phyloP scores from a whole-genome alignment of 2,113 vertebrate species.

The Stegastes partitus region DNA sequence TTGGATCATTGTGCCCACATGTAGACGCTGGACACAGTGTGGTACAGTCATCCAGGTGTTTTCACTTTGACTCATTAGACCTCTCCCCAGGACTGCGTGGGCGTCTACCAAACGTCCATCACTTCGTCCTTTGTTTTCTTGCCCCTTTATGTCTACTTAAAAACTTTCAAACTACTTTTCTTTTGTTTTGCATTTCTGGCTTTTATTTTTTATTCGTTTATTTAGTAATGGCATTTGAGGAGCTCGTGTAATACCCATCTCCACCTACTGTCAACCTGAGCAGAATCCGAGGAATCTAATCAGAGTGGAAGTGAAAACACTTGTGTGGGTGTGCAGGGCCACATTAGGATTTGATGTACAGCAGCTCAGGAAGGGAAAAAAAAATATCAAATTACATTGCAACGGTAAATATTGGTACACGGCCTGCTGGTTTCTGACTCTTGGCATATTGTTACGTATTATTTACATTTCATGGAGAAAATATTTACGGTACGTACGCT shows the following conservation, averaged over 20 bases:
- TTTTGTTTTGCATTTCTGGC: background rate
- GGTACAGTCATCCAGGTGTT: conserved; percentile 8
- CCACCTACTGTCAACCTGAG: background rate
- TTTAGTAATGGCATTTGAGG: background rate
- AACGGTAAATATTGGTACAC: background rate
- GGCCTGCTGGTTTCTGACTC: background rate
- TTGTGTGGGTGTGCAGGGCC: conserved; percentile 13
- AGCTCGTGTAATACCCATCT: background rate
- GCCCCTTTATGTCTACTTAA: background rate
- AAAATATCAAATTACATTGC: conserved; percentile 1
- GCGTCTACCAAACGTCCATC: background rate
- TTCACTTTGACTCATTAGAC: conserved; percentile 28
- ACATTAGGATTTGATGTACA: conserved; percentile 1
- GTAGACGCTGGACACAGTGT: background rate
- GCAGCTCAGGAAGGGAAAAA: background rate
- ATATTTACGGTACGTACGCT: background rate
- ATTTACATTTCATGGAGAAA: background rate
- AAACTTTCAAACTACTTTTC: background rate
- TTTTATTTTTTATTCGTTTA: background rate
- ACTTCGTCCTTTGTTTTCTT: background rate
- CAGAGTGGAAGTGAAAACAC: conserved; percentile 9
- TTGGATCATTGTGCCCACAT: background rate
- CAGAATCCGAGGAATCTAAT: conserved; percentile 5
- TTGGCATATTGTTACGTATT: background rate
- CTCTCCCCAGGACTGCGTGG: conserved; percentile 8